Evolutionary conservation across 2,113 vertebrate genomes (phyloP).

Genomic region (Pedionomus torquatus): DNA sequence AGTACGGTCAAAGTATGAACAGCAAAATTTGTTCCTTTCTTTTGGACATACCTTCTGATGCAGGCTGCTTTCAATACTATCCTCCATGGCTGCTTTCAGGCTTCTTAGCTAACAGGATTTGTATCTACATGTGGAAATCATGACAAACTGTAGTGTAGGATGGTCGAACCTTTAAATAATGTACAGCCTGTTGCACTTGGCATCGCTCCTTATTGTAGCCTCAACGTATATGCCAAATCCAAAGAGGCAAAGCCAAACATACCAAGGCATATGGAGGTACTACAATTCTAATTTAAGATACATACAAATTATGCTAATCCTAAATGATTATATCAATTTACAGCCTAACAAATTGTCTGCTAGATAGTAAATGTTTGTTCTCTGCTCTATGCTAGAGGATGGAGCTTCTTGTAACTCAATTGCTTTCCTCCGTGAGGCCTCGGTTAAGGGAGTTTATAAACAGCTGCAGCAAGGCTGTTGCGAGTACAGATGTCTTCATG

Average conservation of each 20-base stretch:
- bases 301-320: neutral
- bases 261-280: fast-evolving
- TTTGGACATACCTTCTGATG: neutral
- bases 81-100: neutral
- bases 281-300: neutral
- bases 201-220: neutral
- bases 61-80: neutral
- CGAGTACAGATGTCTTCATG: neutral
- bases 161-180: neutral
- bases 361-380: neutral
- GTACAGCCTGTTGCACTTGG: conserved; percentile 1
- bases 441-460: neutral
- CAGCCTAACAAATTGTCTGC: neutral
- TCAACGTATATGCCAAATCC: neutral
- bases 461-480: conserved; percentile 47
- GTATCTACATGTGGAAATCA: neutral
- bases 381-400: fast-evolving
- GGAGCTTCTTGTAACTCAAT: neutral
- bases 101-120: neutral
- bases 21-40: neutral
- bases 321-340: neutral
- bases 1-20: neutral
- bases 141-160: neutral
- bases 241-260: neutral
- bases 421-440: neutral